phyloP scores from a whole-genome alignment of 2,113 vertebrate species.

The Triplophysa siluroides region DNA sequence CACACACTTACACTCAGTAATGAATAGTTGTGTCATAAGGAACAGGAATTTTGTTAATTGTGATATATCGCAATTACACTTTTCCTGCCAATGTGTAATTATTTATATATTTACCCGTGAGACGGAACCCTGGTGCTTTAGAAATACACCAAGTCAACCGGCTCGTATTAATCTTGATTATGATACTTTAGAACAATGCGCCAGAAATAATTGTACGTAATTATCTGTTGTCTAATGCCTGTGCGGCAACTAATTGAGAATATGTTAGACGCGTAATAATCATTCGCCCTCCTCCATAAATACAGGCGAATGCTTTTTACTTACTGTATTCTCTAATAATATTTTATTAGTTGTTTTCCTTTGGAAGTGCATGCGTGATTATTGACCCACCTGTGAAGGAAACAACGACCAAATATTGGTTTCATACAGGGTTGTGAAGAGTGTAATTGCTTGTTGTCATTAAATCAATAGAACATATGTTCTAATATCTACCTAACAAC shows the following conservation, averaged over 20 bases:
- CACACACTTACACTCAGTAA: slow-evolving; percentile 33
- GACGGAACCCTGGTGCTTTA: slow-evolving; percentile 24
- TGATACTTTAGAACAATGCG: slow-evolving; percentile 46
- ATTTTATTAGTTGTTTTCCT: neutral
- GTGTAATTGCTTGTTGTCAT: slow-evolving; percentile 15
- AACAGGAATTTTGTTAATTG: slow-evolving; percentile 37
- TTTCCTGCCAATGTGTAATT: slow-evolving; percentile 43
- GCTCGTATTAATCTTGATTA: slow-evolving; percentile 51
- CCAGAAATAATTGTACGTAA: slow-evolving; percentile 45
- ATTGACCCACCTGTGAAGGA: neutral
- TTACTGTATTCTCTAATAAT: slow-evolving; percentile 18
- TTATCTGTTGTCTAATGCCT: slow-evolving; percentile 50
- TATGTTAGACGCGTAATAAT: slow-evolving; percentile 43
- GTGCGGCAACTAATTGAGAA: slow-evolving; percentile 43
- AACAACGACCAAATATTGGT: neutral
- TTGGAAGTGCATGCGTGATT: slow-evolving; percentile 2
- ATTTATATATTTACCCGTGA: slow-evolving; percentile 37
- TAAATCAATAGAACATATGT: slow-evolving; percentile 3
- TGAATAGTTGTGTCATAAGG: slow-evolving; percentile 41
- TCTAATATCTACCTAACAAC: neutral
- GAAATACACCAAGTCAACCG: slow-evolving; percentile 38
- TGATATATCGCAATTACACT: slow-evolving; percentile 46
- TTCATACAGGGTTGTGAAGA: slow-evolving; percentile 2
- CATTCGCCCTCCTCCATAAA: slow-evolving; percentile 6
- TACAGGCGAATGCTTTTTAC: neutral